Evolutionary conservation across 2,797 vertebrate species (phyloP), one percentile per base, ranked within the genome.

Genomic region (Pagetopsis macropterus): DNA sequence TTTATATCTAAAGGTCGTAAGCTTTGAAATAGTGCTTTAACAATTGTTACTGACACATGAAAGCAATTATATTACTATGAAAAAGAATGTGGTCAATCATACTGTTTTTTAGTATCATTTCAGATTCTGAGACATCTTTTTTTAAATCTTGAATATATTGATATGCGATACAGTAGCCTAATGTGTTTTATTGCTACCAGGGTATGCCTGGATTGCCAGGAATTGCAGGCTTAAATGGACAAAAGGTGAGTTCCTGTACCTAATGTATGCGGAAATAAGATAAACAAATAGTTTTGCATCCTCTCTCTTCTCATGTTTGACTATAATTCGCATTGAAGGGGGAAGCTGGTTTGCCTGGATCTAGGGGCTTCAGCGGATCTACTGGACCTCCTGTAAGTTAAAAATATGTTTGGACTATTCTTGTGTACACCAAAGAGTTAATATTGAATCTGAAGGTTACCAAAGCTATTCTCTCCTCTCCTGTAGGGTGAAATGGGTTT

Each of bases 141-240:
- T 9, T 37, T 9, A 6, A 1, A 37, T 46, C n/a, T 54, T 31
- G 15, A 70, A 71, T 15, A 4, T 27, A 31, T n/a, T 33, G 8
- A 79, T 58, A 4, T 52, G 2, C 14, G 23, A 17, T 19, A 37
- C 10, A 41, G 1, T 54, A 12, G 33, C 33, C 7, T 45, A 31
- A 65, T 63, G 21, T 64, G 40, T 75, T 55, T 78, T 11, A 7
- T 83, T 74, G 0, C 72, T 91, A 73, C 64, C 72, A 99, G 97
- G 98, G 98, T 79, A 91, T 96, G 78, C 96, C 95, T 81, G 97
- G 98, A 75, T 94, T 96, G 74, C 95, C 96, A 91, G 98, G 97
- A 92, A 93, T 70, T 89, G 93, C 93, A 76, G 98, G 98, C 50
- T 65, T 90, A 73, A 89, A 87, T 76, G 98, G 97, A 87, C 92